Base-by-base conservation (phyloP, 2,113 vertebrate genomes). In the Toxostoma redivivum region DNA sequence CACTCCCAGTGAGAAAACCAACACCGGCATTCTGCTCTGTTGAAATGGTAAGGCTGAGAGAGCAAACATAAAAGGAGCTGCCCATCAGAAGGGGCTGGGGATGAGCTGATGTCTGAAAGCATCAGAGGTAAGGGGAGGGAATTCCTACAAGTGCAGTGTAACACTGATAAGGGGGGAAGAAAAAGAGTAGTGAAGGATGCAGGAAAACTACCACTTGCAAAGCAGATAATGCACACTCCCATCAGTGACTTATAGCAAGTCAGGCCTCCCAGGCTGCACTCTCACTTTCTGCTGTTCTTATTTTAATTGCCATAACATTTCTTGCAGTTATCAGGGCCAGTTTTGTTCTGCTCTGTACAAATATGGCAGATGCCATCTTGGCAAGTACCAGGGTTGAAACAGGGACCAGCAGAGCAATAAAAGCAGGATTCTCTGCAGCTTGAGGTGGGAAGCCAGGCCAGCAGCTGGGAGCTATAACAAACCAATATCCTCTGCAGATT, bases 1-100 rank as follows among this genome's bases (percentile, higher is more conserved):
- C 94, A 78, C 87, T 96, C 93, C 91, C 95, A 93, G 91, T 25
- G 92, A 92, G 96, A 97, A 97, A 97, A 94, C 92, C 92, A 97
- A 96, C 93, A 93, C 96, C 64, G 18, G 80, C n/a, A 44, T 96
- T 96, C 94, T 96, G 89, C 95, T 95, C 88, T 33, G 85, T 6
- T 95, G 92, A 61, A 92, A 94, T 5, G 60, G 57, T 61, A 95
- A 95, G 94, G 95, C 70, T 72, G 88, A 96, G 80, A 40, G 92
- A 89, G 64, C 95, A 95, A 93, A 91, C 65, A 96, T 69, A 94
- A 96, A 95, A 90, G 93, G 67, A 92, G 58, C 58, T 92, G 91
- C 94, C 90, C 77, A 35, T 87, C 85, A 60, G 73, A 82, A 88
- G 45, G 60, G 78, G 86, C 33, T 37, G 5, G 67, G 93, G 73